Base-by-base conservation (phyloP, 2,797 vertebrate species). In the Notolabrus celidotus region DNA sequence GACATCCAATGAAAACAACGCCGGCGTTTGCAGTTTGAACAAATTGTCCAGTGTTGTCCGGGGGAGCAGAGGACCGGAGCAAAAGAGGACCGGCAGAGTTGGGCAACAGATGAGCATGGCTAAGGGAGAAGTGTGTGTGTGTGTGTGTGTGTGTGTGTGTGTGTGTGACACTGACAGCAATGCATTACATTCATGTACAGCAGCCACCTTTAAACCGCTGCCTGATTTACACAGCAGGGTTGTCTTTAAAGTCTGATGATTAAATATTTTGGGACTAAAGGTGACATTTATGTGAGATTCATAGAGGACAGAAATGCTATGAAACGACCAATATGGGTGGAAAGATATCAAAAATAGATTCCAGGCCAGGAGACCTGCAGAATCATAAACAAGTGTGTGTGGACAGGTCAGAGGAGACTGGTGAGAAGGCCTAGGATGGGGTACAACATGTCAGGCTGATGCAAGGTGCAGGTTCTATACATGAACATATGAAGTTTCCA, bases 11-110 rank as follows among this genome's bases (percentile, higher is more conserved):
- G 79, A 89, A 92, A 92, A 92, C 92, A 91, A 89, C 89, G 82
- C 79, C 62, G 64, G 77, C 76, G 77, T 89, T 92, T 85, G 85
- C 90, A 83, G 88, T 81, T 84, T 77, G 83, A 92, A 95, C 94
- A 95, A 93, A 92, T 89, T 90, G 87, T 84, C 86, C 91, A 92
- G 88, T 94, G 92, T 94, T 88, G 88, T 83, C 87, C 82, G 34
- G 74, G 3, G 43, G 71, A 65, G 78, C 67, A 17, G 67, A 77
- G 58, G 71, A 65, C 64, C 45, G 34, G 50, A 2, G 71, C 60
- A 33, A 31, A 66, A 77, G 53, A 69, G 74, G 69, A 69, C 43
- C n/a, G 16, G 54, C 16, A 9, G 67, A 55, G 45, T 17, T 0
- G 46, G 45, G 34, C 27, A 2, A 33, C 10, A 16, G 64, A 59